phyloP scores from a whole-genome alignment of 2,888 invertebrate genomes.

The Orchestes rusci region DNA sequence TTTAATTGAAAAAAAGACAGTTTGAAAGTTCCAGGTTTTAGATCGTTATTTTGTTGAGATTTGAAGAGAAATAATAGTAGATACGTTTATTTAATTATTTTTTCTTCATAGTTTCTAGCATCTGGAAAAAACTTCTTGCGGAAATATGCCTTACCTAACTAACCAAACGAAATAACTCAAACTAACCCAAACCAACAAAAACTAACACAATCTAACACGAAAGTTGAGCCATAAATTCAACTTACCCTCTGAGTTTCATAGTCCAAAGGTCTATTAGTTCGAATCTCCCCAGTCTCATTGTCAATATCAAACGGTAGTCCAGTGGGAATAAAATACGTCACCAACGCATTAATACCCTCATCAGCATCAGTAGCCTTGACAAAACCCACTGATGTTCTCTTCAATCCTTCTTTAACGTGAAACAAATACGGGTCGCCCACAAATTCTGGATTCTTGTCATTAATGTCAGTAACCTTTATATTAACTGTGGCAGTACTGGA shows the following conservation, averaged over 20 bases:
- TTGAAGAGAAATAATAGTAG: no score
- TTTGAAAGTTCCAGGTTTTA: no score
- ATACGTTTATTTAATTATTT: no score
- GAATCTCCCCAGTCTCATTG: slow-evolving; percentile 70
- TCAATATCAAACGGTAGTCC: slow-evolving; percentile 76
- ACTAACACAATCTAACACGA: no score
- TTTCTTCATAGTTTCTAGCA: no score
- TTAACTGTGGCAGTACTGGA: slow-evolving; percentile 79
- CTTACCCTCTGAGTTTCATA: slow-evolving; percentile 72
- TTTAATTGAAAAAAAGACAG: no score
- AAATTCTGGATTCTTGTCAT: slow-evolving; percentile 87
- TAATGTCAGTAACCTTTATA: slow-evolving; percentile 84
- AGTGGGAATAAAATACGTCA: slow-evolving; percentile 71
- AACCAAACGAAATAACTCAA: no score
- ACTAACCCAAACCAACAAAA: no score
- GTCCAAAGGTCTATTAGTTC: slow-evolving; percentile 66
- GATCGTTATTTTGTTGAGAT: no score
- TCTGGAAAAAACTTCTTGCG: no score
- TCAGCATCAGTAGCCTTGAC: slow-evolving; percentile 82
- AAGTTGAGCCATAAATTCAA: background rate
- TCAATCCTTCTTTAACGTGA: slow-evolving; percentile 63
- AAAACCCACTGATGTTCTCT: slow-evolving; percentile 48
- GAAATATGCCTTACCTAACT: no score
- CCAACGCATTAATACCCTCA: slow-evolving; percentile 74
- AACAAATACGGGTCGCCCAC: slow-evolving; percentile 74